Base-by-base conservation (phyloP, 2,888 invertebrate species). In the Deilephila porcellus region DNA sequence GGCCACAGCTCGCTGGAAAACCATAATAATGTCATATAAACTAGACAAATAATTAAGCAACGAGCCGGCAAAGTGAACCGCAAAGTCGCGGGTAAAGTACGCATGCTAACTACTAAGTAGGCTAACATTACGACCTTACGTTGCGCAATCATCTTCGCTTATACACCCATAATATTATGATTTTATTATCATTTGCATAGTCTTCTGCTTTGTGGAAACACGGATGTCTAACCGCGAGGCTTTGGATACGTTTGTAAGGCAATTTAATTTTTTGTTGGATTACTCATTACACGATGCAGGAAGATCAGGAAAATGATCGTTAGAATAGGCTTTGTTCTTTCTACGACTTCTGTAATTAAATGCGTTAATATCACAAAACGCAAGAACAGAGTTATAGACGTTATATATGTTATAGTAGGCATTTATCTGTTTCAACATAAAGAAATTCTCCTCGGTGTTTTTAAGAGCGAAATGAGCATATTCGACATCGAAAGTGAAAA, bases 11-110 rank as follows among this genome's bases (percentile, higher is more conserved):
- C 0, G 37, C 37, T 8, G 3, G 17, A 63, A n/a, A 67, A 25
- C 45, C 25, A 25, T 67, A 45, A 67, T 17, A 64, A 37, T 45
- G 4, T 5, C 37, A 37, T 45, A 14, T 8, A 32, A 37, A 52
- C 52, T 67, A 67, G 45, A 45, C 67, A 67, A 67, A 60, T 60
- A 60, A 67, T 52, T 67, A 67, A 52, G 67, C 52, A 67, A 67
- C 37, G 8, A 11, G 11, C 11, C 64, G 14, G n/a, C 64, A 64
- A 64, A 20, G 64, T 14, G 29, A 67, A 67, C 67, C 67, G 52
- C 45, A 67, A 64, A 62, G 52, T 14, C 45, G 14, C 45, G 8
- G 45, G 25, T 25, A 17, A 14, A 6, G 37, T 45, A 64, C 45
- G 64, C 52, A 67, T 25, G 25, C 60, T 60, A 52, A 67, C 25